phyloP scores from a whole-genome alignment of 2,888 invertebrate genomes.

The Criorhina ranunculi region DNA sequence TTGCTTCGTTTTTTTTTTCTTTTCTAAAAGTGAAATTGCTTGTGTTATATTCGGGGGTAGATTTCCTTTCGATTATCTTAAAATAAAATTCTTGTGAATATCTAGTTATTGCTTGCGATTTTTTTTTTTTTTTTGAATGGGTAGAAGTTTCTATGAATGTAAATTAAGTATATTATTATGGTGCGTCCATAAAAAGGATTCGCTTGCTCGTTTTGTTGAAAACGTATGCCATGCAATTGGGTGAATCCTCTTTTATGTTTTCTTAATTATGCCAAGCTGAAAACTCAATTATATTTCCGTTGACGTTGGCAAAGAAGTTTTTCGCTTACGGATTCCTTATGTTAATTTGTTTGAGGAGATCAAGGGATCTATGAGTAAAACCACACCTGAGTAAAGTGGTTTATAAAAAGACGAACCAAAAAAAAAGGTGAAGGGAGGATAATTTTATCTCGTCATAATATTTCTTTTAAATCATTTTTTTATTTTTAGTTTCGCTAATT shows the following conservation, averaged over 20 bases:
- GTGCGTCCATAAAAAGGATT: slow-evolving; percentile 39
- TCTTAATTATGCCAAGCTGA: slow-evolving; percentile 46
- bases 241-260: slow-evolving; percentile 30
- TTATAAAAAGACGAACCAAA: not conserved
- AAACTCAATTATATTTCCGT: slow-evolving; percentile 35
- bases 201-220: slow-evolving; percentile 18
- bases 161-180: slow-evolving; percentile 41
- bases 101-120: slow-evolving; percentile 54
- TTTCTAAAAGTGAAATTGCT: slow-evolving; percentile 58
- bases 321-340: slow-evolving; percentile 13
- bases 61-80: slow-evolving; percentile 21
- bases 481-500: slow-evolving; percentile 23
- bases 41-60: slow-evolving; percentile 24
- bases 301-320: slow-evolving; percentile 25
- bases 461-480: slow-evolving; percentile 9
- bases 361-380: not conserved
- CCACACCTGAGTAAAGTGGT: slow-evolving; percentile 6
- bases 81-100: slow-evolving; percentile 38
- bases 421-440: not conserved
- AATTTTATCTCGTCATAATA: slow-evolving; percentile 1
- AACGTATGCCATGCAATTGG: slow-evolving; percentile 13
- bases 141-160: slow-evolving; percentile 14
- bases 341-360: slow-evolving; percentile 23
- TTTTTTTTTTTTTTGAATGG: slow-evolving; percentile 34
- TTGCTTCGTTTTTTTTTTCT: slow-evolving; percentile 21